phyloP scores from a whole-genome alignment of 2,113 vertebrate species.

The Cyanocitta stelleri region DNA sequence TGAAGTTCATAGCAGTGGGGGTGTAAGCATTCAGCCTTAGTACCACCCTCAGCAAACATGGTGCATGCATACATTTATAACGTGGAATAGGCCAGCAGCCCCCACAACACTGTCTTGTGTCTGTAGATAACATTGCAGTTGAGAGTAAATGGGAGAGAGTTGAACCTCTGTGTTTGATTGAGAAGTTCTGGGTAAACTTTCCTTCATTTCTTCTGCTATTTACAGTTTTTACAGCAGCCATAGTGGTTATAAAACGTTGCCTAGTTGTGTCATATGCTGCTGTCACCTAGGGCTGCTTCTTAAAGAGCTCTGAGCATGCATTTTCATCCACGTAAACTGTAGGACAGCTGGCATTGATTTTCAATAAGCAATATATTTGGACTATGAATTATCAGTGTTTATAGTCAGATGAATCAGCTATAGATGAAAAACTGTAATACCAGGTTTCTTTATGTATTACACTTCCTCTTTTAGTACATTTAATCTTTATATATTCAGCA shows the following conservation, averaged over 20 bases:
- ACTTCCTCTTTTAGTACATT: background rate
- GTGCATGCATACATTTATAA: accelerated
- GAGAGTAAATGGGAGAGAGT: background rate
- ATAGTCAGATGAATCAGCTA: background rate
- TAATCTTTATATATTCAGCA: background rate
- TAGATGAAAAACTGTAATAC: background rate
- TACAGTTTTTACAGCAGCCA: background rate
- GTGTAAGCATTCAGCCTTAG: background rate
- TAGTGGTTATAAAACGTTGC: background rate
- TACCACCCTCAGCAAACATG: background rate
- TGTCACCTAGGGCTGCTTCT: background rate
- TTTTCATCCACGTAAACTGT: background rate
- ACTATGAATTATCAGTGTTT: background rate
- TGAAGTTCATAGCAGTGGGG: background rate
- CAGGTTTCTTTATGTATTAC: background rate
- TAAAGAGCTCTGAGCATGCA: background rate
- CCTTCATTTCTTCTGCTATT: background rate
- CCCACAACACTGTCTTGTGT: background rate
- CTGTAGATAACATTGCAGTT: background rate
- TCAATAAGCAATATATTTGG: background rate
- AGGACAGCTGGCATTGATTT: background rate
- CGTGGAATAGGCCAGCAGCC: background rate
- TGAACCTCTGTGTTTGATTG: background rate
- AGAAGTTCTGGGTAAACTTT: background rate
- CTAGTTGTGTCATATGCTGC: background rate